Base-by-base conservation (phyloP, 2,888 invertebrate species). In the Synanthedon tipuliformis region DNA sequence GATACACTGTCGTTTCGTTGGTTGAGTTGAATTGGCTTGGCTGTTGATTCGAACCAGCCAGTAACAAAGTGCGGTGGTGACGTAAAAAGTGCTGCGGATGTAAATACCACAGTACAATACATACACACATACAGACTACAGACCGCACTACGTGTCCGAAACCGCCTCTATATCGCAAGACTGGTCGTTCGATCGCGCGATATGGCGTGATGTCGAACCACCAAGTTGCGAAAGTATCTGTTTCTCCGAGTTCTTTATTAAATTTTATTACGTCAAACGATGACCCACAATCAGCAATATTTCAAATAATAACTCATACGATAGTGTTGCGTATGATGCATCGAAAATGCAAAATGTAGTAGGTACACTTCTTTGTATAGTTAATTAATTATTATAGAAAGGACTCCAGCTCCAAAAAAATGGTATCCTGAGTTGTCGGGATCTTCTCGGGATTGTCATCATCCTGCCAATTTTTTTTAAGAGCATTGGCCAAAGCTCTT, bases 141-240 rank as follows among this genome's bases (percentile, higher is more conserved):
- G 12, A 34, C n/a, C n/a, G 7, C 27, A 11, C 10, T 18, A 27
- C 15, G 23, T 10, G 50, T 16, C 16, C 49, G 49, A 49, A 18
- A 16, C 49, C 49, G 13, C 49, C 8, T 34, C 16, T 11, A 11
- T 49, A 49, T 23, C 49, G 23, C 49, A 49, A 49, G 45, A 49
- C 16, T 23, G 49, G 18, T 16, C 16, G 67, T 72, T 66, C 69
- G 69, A 77, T 81, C 75, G 81, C 73, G 73, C 72, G 81, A 71
- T 71, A 69, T 86, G 84, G 85, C 86, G 85, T 84, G 79, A 81
- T 77, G 65, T 64, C 66, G 69, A 76, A 78, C 73, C 64, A 69
- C 77, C 75, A 57, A 56, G 54, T 75, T 81, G 75, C 77, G 83
- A 84, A 85, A 85, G 80, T 76, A 56, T 18, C 51, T 12, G n/a